Conservation (phyloP, 2,888 invertebrate species). For the Orchestes rusci region DNA sequence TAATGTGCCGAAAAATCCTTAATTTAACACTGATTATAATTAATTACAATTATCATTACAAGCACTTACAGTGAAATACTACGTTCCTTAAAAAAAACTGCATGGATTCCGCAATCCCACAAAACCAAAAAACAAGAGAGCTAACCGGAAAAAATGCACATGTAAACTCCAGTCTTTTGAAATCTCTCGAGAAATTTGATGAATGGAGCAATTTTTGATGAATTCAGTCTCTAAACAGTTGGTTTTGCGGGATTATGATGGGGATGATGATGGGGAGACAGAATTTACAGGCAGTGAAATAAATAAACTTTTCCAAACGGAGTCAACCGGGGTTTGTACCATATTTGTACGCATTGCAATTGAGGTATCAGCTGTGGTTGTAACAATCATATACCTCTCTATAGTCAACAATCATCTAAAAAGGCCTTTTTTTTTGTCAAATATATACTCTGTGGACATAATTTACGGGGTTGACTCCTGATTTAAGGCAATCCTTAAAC, state of each 20-base stretch:
- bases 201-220: background rate
- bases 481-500: slow-evolving; percentile 36
- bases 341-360: slow-evolving; percentile 40
- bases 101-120: slow-evolving; percentile 7
- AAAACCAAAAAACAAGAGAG: slow-evolving; percentile 10
- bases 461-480: slow-evolving; percentile 36
- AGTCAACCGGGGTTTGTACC: slow-evolving; percentile 43
- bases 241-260: slow-evolving; percentile 25
- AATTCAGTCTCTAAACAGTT: slow-evolving; percentile 23
- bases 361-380: no score
- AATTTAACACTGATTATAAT: no score
- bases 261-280: slow-evolving; percentile 37
- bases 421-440: slow-evolving; percentile 29
- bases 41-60: no score
- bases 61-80: no score
- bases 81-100: background rate
- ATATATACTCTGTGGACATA: slow-evolving; percentile 15
- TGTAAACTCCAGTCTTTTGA: slow-evolving; percentile 18
- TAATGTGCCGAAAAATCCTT: no score
- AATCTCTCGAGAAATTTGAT: slow-evolving; percentile 19
- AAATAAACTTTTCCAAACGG: slow-evolving; percentile 34
- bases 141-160: background rate
- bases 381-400: slow-evolving; percentile 29
- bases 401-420: slow-evolving; percentile 32
- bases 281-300: slow-evolving; percentile 43